phyloP scores from a whole-genome alignment of 30 jellyfish, hydroid and myxozoan genomes.

The Rhopilema esculentum region DNA sequence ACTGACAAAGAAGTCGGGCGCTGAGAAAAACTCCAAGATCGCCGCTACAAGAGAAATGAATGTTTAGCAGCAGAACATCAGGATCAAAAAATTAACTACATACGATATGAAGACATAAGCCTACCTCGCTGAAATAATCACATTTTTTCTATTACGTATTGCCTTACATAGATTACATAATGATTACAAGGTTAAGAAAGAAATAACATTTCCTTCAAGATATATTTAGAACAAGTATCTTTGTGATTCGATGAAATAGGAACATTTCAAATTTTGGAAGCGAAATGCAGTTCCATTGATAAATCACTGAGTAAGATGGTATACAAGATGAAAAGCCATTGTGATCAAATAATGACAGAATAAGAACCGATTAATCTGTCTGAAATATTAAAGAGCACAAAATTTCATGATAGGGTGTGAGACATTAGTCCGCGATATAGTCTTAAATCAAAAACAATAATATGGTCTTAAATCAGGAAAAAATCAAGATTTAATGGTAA shows the following conservation, averaged over 20 bases:
- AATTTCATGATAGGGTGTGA: too few species aligned
- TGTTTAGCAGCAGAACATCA: neutral
- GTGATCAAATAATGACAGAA: too few species aligned
- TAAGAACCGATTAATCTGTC: too few species aligned
- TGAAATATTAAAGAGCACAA: too few species aligned
- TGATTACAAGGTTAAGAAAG: too few species aligned
- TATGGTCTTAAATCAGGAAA: neutral
- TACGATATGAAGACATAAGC: neutral
- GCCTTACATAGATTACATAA: neutral
- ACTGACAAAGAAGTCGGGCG: constrained; percentile 43
- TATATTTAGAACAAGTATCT: too few species aligned
- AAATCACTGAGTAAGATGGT: too few species aligned
- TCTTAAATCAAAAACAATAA: neutral
- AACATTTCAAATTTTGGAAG: too few species aligned
- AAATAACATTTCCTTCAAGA: too few species aligned
- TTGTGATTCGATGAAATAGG: too few species aligned
- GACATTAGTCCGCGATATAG: neutral
- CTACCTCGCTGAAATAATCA: neutral
- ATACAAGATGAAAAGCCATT: too few species aligned
- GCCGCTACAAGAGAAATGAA: neutral
- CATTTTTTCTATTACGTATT: neutral
- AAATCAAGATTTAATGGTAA: neutral
- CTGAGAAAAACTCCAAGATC: constrained; percentile 34
- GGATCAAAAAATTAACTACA: neutral
- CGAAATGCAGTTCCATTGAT: too few species aligned